Conservation (phyloP, 2,888 invertebrate species). For the Drosophila neonasuta region DNA sequence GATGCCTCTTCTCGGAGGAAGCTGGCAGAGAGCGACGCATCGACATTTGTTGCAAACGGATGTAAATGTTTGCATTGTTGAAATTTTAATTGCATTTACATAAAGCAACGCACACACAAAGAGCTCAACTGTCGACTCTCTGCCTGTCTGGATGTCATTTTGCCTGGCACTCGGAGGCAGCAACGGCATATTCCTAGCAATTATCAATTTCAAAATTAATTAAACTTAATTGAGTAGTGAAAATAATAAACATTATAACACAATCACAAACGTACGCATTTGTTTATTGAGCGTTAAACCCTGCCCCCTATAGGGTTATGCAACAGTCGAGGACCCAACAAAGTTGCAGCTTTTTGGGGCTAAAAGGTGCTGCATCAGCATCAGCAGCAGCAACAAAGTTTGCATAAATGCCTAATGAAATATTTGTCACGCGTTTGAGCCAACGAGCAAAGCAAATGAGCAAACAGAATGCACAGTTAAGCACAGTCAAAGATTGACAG, state of each 20-base stretch:
- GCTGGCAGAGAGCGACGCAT: constrained; percentile 31
- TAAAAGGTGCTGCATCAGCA: constrained; percentile 47
- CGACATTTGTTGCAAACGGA: constrained; percentile 77
- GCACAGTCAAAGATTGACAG: constrained; percentile 27
- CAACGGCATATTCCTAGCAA: constrained; percentile 49
- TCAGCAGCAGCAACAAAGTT: constrained; percentile 55
- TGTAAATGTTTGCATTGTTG: constrained; percentile 79
- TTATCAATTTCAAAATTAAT: constrained; percentile 79
- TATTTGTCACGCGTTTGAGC: constrained; percentile 73
- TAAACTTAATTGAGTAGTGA: constrained; percentile 77
- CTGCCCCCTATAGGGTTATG: constrained; percentile 30
- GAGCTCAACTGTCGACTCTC: constrained; percentile 12
- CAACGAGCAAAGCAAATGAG: constrained; percentile 63
- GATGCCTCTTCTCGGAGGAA: constrained; percentile 56
- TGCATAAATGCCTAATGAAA: constrained; percentile 69
- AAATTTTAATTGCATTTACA: constrained; percentile 80
- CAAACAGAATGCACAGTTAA: constrained; percentile 62
- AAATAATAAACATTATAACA: constrained; percentile 69
- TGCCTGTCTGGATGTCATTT: constrained; percentile 45
- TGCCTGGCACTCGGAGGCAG: constrained; percentile 50
- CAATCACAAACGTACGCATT: constrained; percentile 16
- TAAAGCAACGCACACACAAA: constrained; percentile 62
- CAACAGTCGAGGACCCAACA: constrained; percentile 51
- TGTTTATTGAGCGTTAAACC: constrained; percentile 41
- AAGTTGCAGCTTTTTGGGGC: constrained; percentile 58